A percentile compares a stretch with the other conserved stretches of the same genome.
Evolutionary conservation across 2,888 invertebrate species (phyloP).

Genomic region (Herminia tarsipennalis): DNA sequence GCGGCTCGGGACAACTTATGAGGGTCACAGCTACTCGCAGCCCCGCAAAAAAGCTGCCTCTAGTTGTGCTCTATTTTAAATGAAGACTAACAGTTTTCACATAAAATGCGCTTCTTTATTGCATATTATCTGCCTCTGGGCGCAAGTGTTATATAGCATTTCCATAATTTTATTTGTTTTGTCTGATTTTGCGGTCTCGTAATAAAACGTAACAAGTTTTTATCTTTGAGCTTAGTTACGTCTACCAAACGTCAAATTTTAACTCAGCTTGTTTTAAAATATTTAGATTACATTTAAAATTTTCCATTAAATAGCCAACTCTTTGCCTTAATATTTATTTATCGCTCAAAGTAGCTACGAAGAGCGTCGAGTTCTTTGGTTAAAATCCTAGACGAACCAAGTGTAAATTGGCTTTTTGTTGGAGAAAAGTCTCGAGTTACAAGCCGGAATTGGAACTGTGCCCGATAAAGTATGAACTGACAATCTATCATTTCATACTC

Average conservation of each 20-base stretch:
- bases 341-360: not conserved
- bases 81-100: too few species aligned
- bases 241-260: not conserved
- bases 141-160: too few species aligned
- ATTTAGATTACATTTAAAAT: not conserved
- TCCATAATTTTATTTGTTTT: too few species aligned
- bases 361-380: not conserved
- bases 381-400: not conserved
- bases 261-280: not conserved
- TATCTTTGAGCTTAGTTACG: too few species aligned
- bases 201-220: too few species aligned
- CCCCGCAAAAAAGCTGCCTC: too few species aligned
- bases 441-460: constrained; percentile 3
- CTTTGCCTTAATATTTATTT: not conserved
- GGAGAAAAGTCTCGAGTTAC: constrained; percentile 4
- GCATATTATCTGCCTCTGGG: too few species aligned
- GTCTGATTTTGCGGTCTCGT: too few species aligned
- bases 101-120: too few species aligned
- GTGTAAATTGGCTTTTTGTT: constrained; percentile 7
- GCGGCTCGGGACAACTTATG: too few species aligned
- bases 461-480: constrained; percentile 3
- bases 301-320: not conserved
- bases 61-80: too few species aligned
- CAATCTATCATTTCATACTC: constrained; percentile 1
- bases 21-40: too few species aligned